phyloP scores from a whole-genome alignment of 2,888 invertebrate genomes.

The Andricus quercusramuli region DNA sequence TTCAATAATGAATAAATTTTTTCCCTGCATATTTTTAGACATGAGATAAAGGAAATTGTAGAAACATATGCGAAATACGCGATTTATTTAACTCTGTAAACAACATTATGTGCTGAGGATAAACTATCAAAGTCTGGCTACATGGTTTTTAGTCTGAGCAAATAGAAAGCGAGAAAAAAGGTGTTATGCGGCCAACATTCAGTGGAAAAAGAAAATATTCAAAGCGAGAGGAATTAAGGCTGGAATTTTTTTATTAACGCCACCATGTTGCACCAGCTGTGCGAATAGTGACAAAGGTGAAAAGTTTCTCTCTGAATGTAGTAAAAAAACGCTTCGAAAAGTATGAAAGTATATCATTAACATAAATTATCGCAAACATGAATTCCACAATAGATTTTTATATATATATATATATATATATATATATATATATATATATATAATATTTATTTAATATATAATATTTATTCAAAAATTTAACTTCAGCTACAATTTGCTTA shows the following conservation, averaged over 20 bases:
- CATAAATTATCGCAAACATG: not conserved
- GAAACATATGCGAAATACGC: too few species aligned
- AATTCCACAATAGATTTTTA: not conserved
- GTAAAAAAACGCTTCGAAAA: not conserved
- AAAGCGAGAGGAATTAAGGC: constrained; percentile 51
- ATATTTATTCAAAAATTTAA: too few species aligned
- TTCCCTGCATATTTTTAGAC: too few species aligned
- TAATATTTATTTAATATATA: too few species aligned
- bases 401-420: too few species aligned
- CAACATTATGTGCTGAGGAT: not conserved
- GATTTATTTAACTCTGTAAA: too few species aligned
- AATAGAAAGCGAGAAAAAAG: not conserved
- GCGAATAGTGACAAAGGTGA: constrained; percentile 38
- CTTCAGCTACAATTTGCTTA: too few species aligned
- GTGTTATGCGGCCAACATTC: not conserved
- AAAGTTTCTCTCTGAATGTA: constrained; percentile 22
- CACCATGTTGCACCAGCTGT: constrained; percentile 43
- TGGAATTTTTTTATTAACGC: constrained; percentile 59
- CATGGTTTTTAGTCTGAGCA: not conserved
- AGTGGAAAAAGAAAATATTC: not conserved
- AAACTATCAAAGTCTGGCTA: not conserved
- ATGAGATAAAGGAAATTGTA: too few species aligned
- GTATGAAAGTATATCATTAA: not conserved
- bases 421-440: too few species aligned
- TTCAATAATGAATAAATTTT: too few species aligned